Evolutionary conservation across 2,888 invertebrate genomes (phyloP), one percentile per base, ranked within the genome.

Genomic region (Tolmerus cingulatus): DNA sequence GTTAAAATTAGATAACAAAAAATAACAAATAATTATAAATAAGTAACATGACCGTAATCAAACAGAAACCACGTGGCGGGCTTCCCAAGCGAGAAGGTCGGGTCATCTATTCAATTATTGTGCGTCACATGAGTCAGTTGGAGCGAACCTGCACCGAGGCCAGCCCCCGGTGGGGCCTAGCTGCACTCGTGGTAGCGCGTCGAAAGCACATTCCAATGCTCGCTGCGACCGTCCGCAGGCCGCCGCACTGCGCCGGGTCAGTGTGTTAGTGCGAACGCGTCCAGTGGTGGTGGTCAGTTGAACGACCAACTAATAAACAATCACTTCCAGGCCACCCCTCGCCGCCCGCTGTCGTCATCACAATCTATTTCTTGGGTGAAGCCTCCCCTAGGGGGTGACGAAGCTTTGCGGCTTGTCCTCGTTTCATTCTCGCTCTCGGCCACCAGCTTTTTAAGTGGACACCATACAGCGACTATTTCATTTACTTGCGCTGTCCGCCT

Each of bases 241-340:
- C 66, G 27, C 66, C 66, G 66, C n/a, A 51, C 7, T 19, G 78
- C 43, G 16, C 5, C 43, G 12, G 84, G 74, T 74, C 84, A 84
- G n/a, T 85, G 85, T 85, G 74, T 74, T 85, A 85, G 74, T 85
- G 30, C 19, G 51, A 27, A 16, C n/a, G 3, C 5, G 46, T 74
- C 74, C 43, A 46, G 37, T 85, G 57, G 85, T 85, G 66, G 85
- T 85, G 85, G 85, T 85, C 85, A 85, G 85, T 85, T 85, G 85
- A 85, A 85, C 85, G 85, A 85, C 85, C 85, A 85, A 74, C 46
- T 85, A 74, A 85, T 85, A 85, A 85, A 85, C 85, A 85, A 74
- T 37, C 37, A 66, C 57, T 30, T 23, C 19, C 66, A 19, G 30
- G 8, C 66, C 23, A 40, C 82, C 82, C 30, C 46, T 40, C 30